Evolutionary conservation across 1,140 invertebrate species (phyloP), one percentile per base, ranked within the genome.

Genomic region (Andrena cerasifolii): DNA sequence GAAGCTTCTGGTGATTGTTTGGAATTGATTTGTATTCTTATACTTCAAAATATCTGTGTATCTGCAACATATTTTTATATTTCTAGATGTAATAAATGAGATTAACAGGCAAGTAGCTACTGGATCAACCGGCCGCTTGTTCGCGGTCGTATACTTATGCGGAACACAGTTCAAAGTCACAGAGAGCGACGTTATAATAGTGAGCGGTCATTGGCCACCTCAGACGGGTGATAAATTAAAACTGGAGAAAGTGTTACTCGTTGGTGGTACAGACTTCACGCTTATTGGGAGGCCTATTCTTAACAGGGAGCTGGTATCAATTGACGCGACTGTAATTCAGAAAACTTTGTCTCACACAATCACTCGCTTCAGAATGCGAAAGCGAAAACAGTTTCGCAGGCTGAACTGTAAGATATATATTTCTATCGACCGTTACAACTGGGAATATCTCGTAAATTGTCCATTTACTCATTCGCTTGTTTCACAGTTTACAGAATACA

Each of bases 101-200:
- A 93, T 96, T 8, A 95, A 96, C 78, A 78, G 91, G 31, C 93
- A 95, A 88, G 89, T 96, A 31, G 80, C 86, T 18, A 92, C 91
- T 12, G 80, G 92, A 1, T 90, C 92, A 74, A 92, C 94, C 51
- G 96, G 97, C 6, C 93, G 98, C 58, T 93, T 98, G 56, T 99
- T 99, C 94, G 98, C 98, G 10, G 94, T 99, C 7, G 94, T 99
- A 5, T 95, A 98, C 84, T 74, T 98, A 12, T 93, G 94, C 79
- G 97, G 97, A 3, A 97, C 96, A 90, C 98, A 99, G 88, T 96
- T 95, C 88, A 97, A 98, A 93, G 93, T 99, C 0, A 99, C 97
- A 3, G 93, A 95, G 51, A 97, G 96, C 58, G 98, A 99, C 92
- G 91, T 99, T 1, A 94, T 99, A 51, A 92, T 98, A 1, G 92